Conservation (phyloP, 2,888 invertebrate genomes). For the Carpatolechia fugitivella region DNA sequence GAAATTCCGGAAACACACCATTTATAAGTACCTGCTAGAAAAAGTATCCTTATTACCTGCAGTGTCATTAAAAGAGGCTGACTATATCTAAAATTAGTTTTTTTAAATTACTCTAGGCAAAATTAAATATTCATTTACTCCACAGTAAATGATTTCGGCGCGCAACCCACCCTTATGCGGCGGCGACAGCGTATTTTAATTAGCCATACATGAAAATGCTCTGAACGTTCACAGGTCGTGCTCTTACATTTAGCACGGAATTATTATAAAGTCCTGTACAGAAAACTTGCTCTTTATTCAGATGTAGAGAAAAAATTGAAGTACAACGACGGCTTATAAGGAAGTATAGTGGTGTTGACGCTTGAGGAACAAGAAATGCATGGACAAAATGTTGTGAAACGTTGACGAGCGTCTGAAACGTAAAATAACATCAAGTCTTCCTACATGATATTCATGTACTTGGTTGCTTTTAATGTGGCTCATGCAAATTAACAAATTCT, state of each 20-base stretch:
- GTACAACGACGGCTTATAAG: background rate
- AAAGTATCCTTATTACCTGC: background rate
- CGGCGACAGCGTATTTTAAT: slow-evolving; percentile 71
- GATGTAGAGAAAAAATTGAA: slow-evolving; percentile 2
- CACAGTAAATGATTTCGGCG: slow-evolving; percentile 21
- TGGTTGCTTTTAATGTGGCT: slow-evolving; percentile 37
- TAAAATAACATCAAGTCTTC: background rate
- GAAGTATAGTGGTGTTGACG: background rate
- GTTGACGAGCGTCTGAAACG: background rate
- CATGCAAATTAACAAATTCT: slow-evolving; percentile 29
- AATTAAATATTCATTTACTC: slow-evolving; percentile 53
- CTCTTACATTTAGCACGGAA: slow-evolving; percentile 48
- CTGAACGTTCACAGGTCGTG: slow-evolving; percentile 49
- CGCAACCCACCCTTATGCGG: background rate
- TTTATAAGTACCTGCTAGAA: background rate
- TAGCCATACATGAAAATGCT: slow-evolving; percentile 77
- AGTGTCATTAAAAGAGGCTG: background rate
- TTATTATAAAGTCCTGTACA: slow-evolving; percentile 41
- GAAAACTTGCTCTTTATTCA: background rate
- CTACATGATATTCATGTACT: slow-evolving; percentile 54
- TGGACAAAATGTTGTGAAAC: background rate
- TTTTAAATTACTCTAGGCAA: slow-evolving; percentile 32
- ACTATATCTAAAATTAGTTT: slow-evolving; percentile 9
- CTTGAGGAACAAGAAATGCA: background rate
- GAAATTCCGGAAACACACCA: background rate